Evolutionary conservation across 2,888 invertebrate genomes (phyloP).

Genomic region (Rhagophthalmus giganteus): DNA sequence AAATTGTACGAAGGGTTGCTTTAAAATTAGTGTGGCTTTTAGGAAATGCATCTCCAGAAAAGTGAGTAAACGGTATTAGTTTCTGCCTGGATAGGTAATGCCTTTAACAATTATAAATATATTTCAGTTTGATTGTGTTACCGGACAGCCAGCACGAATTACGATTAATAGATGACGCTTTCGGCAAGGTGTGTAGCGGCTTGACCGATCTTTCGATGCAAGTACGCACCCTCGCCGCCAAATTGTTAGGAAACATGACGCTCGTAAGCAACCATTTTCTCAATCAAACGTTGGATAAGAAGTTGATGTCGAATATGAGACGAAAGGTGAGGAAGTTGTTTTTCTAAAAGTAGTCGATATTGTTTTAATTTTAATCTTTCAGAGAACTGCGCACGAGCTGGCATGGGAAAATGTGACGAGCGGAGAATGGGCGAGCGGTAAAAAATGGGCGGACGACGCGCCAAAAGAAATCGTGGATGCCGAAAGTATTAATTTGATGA

Average conservation of each 20-base stretch:
- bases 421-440: conserved; percentile 91
- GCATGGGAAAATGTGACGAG: conserved; percentile 80
- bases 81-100: no score
- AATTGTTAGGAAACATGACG: conserved; percentile 83
- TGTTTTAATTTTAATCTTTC: conserved; percentile 34
- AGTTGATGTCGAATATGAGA: conserved; percentile 93
- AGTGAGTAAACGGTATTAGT: conserved; percentile 58
- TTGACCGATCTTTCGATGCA: conserved; percentile 91
- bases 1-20: conserved; percentile 86
- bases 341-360: not conserved
- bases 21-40: conserved; percentile 84
- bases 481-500: conserved; percentile 76
- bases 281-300: conserved; percentile 96
- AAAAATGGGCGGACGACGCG: conserved; percentile 85
- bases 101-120: not conserved
- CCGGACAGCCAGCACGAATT: conserved; percentile 81
- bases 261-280: conserved; percentile 87
- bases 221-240: conserved; percentile 83
- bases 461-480: conserved; percentile 76
- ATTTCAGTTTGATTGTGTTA: conserved; percentile 65
- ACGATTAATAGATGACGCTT: conserved; percentile 92
- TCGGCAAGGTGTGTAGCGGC: conserved; percentile 90
- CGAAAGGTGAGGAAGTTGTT: conserved; percentile 57
- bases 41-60: conserved; percentile 85
- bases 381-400: conserved; percentile 86